Conservation (phyloP, 2,113 vertebrate species). For the Megaceryle torquata region DNA sequence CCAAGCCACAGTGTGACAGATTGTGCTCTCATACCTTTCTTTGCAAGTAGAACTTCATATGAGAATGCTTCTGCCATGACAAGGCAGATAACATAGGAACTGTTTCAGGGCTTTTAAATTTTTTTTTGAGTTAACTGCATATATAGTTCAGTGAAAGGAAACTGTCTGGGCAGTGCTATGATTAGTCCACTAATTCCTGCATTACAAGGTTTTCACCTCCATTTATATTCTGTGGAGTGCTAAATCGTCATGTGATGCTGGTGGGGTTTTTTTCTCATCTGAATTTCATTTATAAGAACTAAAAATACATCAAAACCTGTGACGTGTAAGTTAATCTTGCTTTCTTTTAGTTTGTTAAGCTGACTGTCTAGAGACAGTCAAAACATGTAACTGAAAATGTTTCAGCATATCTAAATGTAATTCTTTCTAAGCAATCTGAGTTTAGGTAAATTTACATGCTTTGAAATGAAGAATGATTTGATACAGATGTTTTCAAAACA, state of each 20-base stretch:
- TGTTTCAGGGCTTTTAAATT: neutral
- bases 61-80: neutral
- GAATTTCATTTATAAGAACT: slow-evolving; percentile 4
- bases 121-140: neutral
- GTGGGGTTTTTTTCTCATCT: neutral
- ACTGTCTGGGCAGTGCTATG: neutral
- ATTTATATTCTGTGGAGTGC: neutral
- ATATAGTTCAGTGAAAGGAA: neutral
- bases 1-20: neutral
- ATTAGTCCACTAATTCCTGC: neutral
- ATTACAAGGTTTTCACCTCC: neutral
- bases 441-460: neutral
- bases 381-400: neutral
- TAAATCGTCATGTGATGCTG: neutral
- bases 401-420: neutral
- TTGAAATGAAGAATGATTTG: neutral
- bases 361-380: neutral
- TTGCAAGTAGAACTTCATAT: neutral
- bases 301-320: neutral
- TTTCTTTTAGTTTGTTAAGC: neutral
- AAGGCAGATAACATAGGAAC: neutral
- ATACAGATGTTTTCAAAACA: neutral
- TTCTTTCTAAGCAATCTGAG: neutral
- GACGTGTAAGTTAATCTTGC: neutral
- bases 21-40: neutral